phyloP scores from a whole-genome alignment of 2,797 vertebrate species.

The Sebastes iracundus region DNA sequence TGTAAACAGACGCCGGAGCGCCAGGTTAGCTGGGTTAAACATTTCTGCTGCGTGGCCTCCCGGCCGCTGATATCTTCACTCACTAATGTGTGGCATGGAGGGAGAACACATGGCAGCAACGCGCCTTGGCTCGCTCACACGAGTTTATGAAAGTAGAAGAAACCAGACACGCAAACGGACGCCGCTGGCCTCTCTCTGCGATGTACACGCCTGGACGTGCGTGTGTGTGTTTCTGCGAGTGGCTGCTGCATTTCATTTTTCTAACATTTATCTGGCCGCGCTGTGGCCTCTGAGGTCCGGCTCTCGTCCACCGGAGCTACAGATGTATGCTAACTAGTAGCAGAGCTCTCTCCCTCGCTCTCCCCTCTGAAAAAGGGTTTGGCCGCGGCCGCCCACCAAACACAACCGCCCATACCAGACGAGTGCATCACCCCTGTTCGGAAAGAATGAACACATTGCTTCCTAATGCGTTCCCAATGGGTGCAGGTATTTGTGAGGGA shows the following conservation, averaged over 20 bases:
- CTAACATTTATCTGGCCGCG: constrained; percentile 59
- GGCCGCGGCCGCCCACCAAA: constrained; percentile 68
- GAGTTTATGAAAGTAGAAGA: constrained; percentile 57
- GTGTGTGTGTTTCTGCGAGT: constrained; percentile 48
- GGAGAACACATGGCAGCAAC: constrained; percentile 73
- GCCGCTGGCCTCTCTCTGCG: constrained; percentile 26
- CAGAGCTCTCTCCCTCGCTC: constrained; percentile 60
- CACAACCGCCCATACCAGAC: constrained; percentile 77
- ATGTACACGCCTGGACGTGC: constrained; percentile 33
- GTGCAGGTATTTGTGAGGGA: constrained; percentile 76
- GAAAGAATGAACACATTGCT: constrained; percentile 83
- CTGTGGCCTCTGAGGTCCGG: constrained; percentile 61
- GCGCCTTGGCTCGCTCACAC: constrained; percentile 50
- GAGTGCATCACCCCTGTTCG: constrained; percentile 77
- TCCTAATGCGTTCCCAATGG: constrained; percentile 81
- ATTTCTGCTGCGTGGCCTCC: constrained; percentile 42
- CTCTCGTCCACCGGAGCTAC: constrained; percentile 64
- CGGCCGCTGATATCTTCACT: constrained; percentile 56
- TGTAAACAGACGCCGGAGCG: constrained; percentile 57
- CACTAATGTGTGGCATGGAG: constrained; percentile 69
- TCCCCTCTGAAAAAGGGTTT: constrained; percentile 39
- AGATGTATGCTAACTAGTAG: constrained; percentile 80
- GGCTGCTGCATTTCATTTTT: constrained; percentile 76
- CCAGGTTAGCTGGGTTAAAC: constrained; percentile 54
- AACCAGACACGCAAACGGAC: constrained; percentile 76